These are phyloP conservation scores for Sebastes kiyomatsui DNA, from an alignment of 2,797 vertebrate genomes.

Conservation along the genomic window DNA sequence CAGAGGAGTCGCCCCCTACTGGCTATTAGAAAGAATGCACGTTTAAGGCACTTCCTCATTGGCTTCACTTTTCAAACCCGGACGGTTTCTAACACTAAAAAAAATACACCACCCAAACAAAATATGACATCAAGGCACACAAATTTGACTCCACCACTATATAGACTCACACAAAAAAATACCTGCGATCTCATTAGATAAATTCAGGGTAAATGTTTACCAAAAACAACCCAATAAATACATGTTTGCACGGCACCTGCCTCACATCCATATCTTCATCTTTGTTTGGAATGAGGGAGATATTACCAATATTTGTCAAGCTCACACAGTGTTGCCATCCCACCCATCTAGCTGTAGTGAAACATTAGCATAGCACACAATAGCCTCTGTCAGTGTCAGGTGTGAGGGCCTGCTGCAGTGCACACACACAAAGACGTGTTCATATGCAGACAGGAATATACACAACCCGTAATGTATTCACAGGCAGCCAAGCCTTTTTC, in stretches of 20 bases:
- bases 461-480: slow-evolving; percentile 43
- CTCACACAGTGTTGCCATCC: background rate
- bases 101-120: background rate
- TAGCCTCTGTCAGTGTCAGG: slow-evolving; percentile 22
- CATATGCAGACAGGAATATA: background rate
- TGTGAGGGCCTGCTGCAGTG: slow-evolving; percentile 5
- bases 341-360: background rate
- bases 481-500: slow-evolving; percentile 29
- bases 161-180: background rate
- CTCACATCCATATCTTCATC: slow-evolving; percentile 2
- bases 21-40: no score
- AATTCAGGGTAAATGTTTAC: background rate
- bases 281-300: background rate
- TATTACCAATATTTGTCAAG: slow-evolving; percentile 30
- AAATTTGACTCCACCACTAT: background rate
- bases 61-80: no score
- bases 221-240: background rate
- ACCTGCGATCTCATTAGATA: background rate
- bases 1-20: no score
- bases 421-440: background rate
- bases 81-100: background rate
- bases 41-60: fast-evolving
- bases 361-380: slow-evolving; percentile 58
- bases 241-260: background rate
- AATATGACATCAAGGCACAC: background rate